Percentiles rank a stretch among this genome's conserved stretches.
Conservation (phyloP, 2,888 invertebrate genomes). For the Drosophila nr. perissopoda region DNA sequence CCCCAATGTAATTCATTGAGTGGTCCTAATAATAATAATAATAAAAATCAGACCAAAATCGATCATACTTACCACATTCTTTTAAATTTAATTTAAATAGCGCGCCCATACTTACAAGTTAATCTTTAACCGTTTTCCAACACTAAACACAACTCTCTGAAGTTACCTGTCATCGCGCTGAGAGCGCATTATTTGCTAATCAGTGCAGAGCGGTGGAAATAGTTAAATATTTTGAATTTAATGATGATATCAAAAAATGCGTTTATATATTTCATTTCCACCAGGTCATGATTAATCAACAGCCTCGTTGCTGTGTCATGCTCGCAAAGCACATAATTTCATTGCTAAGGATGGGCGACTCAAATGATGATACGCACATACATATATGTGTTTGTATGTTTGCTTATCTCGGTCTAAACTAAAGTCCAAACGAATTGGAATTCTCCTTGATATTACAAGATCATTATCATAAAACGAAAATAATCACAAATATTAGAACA, state of each 20-base stretch:
- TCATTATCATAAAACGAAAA: not conserved
- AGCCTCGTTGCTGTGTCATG: constrained; percentile 38
- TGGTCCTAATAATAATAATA: not conserved
- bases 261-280: not conserved
- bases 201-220: not conserved
- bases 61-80: not conserved
- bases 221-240: not conserved
- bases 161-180: constrained; percentile 1
- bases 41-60: not conserved
- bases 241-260: constrained; percentile 1
- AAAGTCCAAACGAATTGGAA: not conserved
- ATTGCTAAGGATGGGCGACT: constrained; percentile 4
- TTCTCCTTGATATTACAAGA: not conserved
- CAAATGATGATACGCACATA: not conserved
- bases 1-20: not conserved
- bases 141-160: constrained; percentile 13
- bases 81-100: constrained; percentile 12
- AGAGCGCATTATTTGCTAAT: not conserved
- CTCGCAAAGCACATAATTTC: constrained; percentile 15
- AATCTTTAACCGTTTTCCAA: constrained; percentile 3
- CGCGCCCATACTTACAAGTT: constrained; percentile 9
- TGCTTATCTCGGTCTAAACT: not conserved
- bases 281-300: constrained; percentile 12
- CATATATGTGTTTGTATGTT: not conserved
- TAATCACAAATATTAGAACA: not conserved